Conservation (phyloP, 2,888 invertebrate species). For the Octonoba sinensis region DNA sequence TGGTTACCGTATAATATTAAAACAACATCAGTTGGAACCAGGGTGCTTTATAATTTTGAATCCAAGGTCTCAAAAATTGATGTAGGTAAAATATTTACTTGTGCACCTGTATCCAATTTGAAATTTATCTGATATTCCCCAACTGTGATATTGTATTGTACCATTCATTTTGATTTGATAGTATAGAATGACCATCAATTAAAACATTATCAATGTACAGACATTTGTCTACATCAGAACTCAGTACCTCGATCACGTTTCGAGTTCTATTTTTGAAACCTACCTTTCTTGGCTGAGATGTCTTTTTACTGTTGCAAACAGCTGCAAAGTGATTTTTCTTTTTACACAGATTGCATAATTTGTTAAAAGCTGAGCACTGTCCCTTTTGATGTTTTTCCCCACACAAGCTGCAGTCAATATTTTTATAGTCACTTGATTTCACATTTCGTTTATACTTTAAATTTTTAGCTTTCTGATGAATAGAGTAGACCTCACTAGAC, state of each 20-base stretch:
- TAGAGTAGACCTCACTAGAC: too few relatives aligned
- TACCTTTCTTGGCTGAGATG: too few relatives aligned
- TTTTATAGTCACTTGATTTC: neutral
- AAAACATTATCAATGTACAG: too few relatives aligned
- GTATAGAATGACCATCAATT: too few relatives aligned
- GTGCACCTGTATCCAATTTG: slow-evolving; percentile 2
- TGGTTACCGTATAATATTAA: slow-evolving; percentile 25
- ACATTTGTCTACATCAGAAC: too few relatives aligned
- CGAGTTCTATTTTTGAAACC: too few relatives aligned
- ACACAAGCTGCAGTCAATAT: neutral
- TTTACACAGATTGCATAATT: too few relatives aligned
- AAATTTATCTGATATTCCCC: neutral
- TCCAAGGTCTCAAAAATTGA: neutral
- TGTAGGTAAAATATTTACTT: neutral
- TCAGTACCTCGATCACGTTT: too few relatives aligned
- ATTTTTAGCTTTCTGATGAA: neutral
- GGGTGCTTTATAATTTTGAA: neutral
- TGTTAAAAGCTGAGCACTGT: too few relatives aligned
- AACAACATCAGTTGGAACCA: neutral
- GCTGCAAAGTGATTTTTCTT: too few relatives aligned
- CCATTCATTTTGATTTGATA: too few relatives aligned
- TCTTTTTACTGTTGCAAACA: too few relatives aligned
- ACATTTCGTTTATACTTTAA: neutral
- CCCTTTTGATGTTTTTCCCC: neutral
- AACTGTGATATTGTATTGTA: neutral